phyloP scores from a whole-genome alignment of 2,113 vertebrate species.

The Lamprotornis superbus region DNA sequence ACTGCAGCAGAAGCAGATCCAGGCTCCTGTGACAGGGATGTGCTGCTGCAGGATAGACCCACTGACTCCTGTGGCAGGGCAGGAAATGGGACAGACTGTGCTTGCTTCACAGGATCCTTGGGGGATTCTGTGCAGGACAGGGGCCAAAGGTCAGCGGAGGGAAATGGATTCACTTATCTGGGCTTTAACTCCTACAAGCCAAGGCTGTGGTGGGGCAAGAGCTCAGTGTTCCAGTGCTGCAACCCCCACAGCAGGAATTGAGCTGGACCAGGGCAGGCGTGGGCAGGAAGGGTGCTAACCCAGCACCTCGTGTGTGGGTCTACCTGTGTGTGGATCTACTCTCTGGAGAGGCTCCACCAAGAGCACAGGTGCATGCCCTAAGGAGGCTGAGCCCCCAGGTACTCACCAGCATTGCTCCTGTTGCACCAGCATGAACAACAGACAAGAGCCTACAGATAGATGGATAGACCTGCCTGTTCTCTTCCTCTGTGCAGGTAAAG shows the following conservation, averaged over 20 bases:
- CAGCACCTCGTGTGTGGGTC: accelerated
- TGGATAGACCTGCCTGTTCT: not conserved
- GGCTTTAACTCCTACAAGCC: not conserved
- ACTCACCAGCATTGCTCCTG: not conserved
- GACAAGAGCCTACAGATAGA: not conserved
- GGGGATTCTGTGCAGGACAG: not conserved
- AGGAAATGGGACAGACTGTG: not conserved
- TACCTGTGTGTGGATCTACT: not conserved
- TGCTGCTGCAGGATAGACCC: not conserved
- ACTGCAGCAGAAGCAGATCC: not conserved
- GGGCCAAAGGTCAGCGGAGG: not conserved
- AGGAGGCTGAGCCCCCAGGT: not conserved
- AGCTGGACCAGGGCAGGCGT: not conserved
- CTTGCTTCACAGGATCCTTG: not conserved
- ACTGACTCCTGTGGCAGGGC: not conserved
- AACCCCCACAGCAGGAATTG: not conserved
- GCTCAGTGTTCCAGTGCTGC: not conserved
- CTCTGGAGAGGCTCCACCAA: not conserved
- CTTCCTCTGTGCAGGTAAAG: not conserved
- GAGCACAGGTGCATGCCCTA: accelerated
- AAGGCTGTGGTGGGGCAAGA: not conserved
- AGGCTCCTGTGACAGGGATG: not conserved
- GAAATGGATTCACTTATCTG: not conserved
- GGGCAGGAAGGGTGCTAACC: accelerated
- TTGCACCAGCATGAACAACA: not conserved